phyloP scores from a whole-genome alignment of 2,888 invertebrate genomes.

The Helicoverpa assulta region DNA sequence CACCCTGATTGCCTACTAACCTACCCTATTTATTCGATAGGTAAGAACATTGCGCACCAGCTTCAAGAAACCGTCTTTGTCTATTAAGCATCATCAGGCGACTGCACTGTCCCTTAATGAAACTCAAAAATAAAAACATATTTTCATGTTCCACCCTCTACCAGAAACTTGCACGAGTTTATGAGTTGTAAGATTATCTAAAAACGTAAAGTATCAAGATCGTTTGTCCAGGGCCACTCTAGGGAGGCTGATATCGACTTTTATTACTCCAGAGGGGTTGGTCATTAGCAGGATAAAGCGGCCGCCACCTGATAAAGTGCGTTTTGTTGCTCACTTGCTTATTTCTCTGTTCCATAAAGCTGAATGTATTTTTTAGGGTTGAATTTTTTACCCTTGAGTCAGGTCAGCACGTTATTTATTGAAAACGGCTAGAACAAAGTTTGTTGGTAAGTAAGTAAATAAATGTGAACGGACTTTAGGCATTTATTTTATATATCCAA shows the following conservation, averaged over 20 bases:
- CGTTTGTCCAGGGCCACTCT: conserved; percentile 55
- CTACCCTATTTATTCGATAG: too few species aligned
- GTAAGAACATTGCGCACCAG: too few species aligned
- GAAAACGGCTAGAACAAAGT: conserved; percentile 24
- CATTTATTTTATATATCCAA: not conserved
- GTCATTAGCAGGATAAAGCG: conserved; percentile 90
- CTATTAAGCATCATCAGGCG: too few species aligned
- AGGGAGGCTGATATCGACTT: conserved; percentile 87
- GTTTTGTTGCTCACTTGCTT: conserved; percentile 88
- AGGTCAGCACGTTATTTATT: conserved; percentile 57
- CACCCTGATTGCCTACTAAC: too few species aligned
- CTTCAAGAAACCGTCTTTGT: too few species aligned
- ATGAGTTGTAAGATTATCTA: not conserved
- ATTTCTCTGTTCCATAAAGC: conserved; percentile 76
- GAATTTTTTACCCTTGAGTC: conserved; percentile 60
- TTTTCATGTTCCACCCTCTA: too few species aligned
- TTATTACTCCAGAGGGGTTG: conserved; percentile 89
- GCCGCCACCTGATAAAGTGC: conserved; percentile 90
- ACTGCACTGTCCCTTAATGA: too few species aligned
- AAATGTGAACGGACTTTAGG: conserved; percentile 2
- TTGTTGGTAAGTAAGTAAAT: conserved; percentile 14
- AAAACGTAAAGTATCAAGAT: conserved; percentile 74
- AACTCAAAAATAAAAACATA: too few species aligned
- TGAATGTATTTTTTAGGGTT: conserved; percentile 64
- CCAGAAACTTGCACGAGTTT: too few species aligned